Percentiles rank a stretch among this genome's conserved stretches.
Evolutionary conservation across 2,113 vertebrate genomes (phyloP).

Genomic region (Channa maculata): DNA sequence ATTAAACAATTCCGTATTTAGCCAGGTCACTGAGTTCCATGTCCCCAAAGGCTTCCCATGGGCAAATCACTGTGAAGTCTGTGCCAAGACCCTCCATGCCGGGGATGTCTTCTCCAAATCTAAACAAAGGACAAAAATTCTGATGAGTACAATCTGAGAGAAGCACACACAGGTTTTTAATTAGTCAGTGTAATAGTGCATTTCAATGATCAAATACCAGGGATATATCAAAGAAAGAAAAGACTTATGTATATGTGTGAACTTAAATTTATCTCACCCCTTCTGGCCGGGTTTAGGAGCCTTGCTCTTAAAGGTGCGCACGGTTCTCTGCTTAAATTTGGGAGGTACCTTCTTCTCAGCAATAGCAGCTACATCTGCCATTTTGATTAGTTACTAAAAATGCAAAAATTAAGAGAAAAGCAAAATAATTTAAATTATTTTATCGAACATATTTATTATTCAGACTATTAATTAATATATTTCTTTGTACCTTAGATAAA

Average conservation of each 20-base stretch:
- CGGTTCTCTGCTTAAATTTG: constrained; percentile 78
- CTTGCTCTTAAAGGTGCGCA: constrained; percentile 88
- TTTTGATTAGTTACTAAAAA: constrained; percentile 39
- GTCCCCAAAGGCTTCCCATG: constrained; percentile 96
- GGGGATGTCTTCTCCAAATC: constrained; percentile 95
- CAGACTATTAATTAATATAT: too few relatives aligned
- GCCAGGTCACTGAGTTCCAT: constrained; percentile 95
- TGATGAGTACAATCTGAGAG: constrained; percentile 2
- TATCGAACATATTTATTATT: too few relatives aligned
- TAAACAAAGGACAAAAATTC: constrained; percentile 48
- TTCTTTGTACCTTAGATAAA: too few relatives aligned
- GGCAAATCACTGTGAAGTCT: constrained; percentile 95
- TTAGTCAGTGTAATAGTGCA: too few relatives aligned
- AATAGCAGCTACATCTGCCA: constrained; percentile 49
- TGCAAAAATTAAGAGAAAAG: background rate
- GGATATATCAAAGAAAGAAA: background rate
- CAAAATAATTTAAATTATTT: too few relatives aligned
- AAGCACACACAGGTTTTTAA: background rate
- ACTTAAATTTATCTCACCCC: constrained; percentile 77
- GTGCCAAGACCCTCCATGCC: constrained; percentile 96
- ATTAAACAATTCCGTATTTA: constrained; percentile 91
- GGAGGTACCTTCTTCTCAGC: constrained; percentile 74
- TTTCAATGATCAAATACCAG: background rate
- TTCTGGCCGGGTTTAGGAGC: constrained; percentile 92
- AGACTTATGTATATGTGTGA: background rate